Evolutionary conservation across 2,113 vertebrate species (phyloP), one percentile per base, ranked within the genome.

Genomic region (Hydrochoerus hydrochaeris): DNA sequence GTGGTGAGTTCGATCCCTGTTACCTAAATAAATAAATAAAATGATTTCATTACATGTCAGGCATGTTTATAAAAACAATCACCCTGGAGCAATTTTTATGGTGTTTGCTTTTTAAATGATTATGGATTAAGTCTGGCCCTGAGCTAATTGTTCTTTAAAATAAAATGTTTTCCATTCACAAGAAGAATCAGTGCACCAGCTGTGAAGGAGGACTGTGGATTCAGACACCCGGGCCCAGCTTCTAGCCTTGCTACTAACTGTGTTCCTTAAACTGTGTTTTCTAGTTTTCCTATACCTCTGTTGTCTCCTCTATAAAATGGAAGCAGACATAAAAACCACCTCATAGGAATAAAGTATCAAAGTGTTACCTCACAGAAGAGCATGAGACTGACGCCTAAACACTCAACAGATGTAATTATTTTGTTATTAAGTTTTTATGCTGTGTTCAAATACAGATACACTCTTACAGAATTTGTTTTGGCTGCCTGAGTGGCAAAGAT

Each of bases 81-180:
- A 83, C 67, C 19, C 41, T 35, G 22, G 89, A 96, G 41, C 46
- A 84, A 32, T 57, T 49, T 84, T 94, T 13, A 14, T 46, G 54
- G 16, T 35, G 16, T 58, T 85, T 82, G 1, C 57, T 73, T 91
- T 86, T 81, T 49, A 30, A 60, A 90, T 44, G 28, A 4, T 28
- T 58, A 24, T 84, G 9, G 49, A 83, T 91, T 49, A 62, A 73
- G 7, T 92, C 73, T 93, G 46, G n/a, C 35, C 57, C n/a, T 87
- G 32, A 57, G 1, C 38, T 91, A 75, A 38, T 83, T 67, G 22
- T 24, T 90, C 49, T 69, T 95, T 85, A 85, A 90, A 90, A 84
- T 75, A 62, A 60, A 94, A 95, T 77, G 24, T 94, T 88, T 85
- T 67, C 57, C 9, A 32, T 49, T 94, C 71, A 38, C 38, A 85